Evolutionary conservation across 1,140 invertebrate species (phyloP), one percentile per base, ranked within the genome.

Genomic region (Bombus picipes): DNA sequence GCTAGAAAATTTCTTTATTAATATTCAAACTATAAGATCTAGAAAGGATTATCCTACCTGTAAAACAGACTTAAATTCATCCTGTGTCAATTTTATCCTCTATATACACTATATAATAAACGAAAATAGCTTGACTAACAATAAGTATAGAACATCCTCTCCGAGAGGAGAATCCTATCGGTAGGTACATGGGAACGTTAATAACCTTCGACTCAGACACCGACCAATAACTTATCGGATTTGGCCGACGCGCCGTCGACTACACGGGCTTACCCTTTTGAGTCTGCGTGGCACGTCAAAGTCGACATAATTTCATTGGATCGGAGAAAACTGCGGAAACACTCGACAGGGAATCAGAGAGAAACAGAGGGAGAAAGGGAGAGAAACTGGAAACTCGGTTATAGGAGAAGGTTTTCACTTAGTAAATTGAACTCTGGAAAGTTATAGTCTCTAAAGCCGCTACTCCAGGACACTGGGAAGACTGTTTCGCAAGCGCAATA

Each of bases 371-470:
- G 74, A 59, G 80, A 66, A 41, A 75, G 72, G 62, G 41, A 83
- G 78, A 79, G 73, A 77, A n/a, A 80, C 87, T 82, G 47, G 86
- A 74, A 85, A 86, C 65, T 80, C 71, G 86, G 84, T 85, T 90
- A 88, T 77, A 83, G 78, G 47, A 87, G 79, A 66, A 83, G 79
- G 88, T 87, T 91, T 91, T 92, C 90, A 92, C 90, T 92, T 91
- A 92, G 91, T 68, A 92, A 83, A 92, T 92, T 92, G 90, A 90
- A 91, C 90, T 86, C 76, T 9, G 85, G 32, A 84, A 86, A 83
- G 65, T 87, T 47, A 53, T 77, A 74, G 78, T 84, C 68, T 74
- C 88, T 81, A 83, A 88, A 90, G 83, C 76, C 75, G 75, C 70
- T 81, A 75, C 85, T 66, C 57, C 66, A 66, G 47, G 65, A 83